Evolutionary conservation across 2,888 invertebrate species (phyloP), one percentile per base, ranked within the genome.

Genomic region (Euzophera pinguis): DNA sequence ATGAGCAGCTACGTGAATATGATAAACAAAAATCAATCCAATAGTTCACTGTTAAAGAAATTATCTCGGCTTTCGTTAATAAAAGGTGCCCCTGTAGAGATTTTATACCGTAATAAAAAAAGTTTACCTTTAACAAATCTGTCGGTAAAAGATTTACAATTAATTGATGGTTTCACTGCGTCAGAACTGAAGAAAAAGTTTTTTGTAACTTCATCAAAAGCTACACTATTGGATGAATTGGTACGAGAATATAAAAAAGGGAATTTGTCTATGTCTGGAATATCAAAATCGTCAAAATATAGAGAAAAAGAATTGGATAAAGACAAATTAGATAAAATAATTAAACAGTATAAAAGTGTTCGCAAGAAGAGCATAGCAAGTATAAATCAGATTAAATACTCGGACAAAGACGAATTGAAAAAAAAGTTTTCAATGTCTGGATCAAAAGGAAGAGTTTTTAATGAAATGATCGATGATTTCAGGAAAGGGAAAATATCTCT

Each of bases 211-310:
- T 54, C 62, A 12, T 63, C 69, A 13, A 67, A 71, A 54, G 62
- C 57, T 2, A 62, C 58, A 45, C 17, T 71, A 50, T 64, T 79
- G 10, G 62, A 70, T 43, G 59, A 56, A 22, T 67, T 78, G 58
- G 47, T 75, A 2, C 55, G 59, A 12, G 72, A 73, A 50, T 71
- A 68, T 47, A 67, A 69, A 53, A 58, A 50, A 53, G 70, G 68
- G 16, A 61, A 57, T 37, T 39, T 73, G 2, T 63, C 69, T 6
- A 52, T 67, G 47, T 60, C 66, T 34, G 62, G 57, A 2, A 9
- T 69, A 52, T 63, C 67, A 41, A 55, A 60, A 12, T 65, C 62
- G 55, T 55, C 62, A 0, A 71, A 63, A 58, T 59, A 64, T 50
- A 57, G 65, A 14, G 52, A 29, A 3, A 66, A 69, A 27, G 57